These are phyloP conservation scores for Phalacrocorax aristotelis DNA, from an alignment of 2,113 vertebrate species.

Conservation along the genomic window DNA sequence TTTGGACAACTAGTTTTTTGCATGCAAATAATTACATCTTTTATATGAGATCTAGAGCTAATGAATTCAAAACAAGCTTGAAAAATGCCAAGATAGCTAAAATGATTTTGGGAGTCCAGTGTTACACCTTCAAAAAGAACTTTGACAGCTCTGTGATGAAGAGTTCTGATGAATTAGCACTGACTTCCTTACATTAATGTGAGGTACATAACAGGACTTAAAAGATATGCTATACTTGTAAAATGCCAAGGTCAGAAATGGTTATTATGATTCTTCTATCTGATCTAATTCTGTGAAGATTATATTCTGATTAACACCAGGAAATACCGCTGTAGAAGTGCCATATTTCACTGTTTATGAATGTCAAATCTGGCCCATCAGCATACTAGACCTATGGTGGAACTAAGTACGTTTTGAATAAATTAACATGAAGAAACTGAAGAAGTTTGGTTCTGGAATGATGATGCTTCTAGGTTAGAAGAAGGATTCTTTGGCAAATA, in stretches of 20 bases:
- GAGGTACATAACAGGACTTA: background rate
- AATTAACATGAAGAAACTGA: background rate
- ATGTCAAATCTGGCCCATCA: background rate
- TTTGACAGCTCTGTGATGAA: background rate
- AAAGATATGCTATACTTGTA: background rate
- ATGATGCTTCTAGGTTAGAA: background rate
- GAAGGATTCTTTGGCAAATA: background rate
- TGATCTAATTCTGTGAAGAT: background rate
- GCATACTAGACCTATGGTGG: background rate
- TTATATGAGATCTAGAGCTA: background rate
- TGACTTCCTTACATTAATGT: background rate
- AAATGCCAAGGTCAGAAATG: background rate
- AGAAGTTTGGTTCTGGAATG: background rate
- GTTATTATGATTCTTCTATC: background rate
- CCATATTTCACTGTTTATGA: background rate
- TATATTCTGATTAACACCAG: background rate
- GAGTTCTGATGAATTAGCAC: background rate
- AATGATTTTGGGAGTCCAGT: background rate
- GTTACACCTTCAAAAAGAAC: background rate
- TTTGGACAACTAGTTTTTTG: background rate
- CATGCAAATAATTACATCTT: background rate
- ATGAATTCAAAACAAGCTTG: constrained; percentile 5
- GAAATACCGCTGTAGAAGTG: background rate
- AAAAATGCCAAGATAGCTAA: background rate
- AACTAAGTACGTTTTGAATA: background rate